Percentiles rank a stretch among this genome's conserved stretches.
Evolutionary conservation across 2,888 invertebrate genomes (phyloP).

Genomic region (Stenodema calcarata): DNA sequence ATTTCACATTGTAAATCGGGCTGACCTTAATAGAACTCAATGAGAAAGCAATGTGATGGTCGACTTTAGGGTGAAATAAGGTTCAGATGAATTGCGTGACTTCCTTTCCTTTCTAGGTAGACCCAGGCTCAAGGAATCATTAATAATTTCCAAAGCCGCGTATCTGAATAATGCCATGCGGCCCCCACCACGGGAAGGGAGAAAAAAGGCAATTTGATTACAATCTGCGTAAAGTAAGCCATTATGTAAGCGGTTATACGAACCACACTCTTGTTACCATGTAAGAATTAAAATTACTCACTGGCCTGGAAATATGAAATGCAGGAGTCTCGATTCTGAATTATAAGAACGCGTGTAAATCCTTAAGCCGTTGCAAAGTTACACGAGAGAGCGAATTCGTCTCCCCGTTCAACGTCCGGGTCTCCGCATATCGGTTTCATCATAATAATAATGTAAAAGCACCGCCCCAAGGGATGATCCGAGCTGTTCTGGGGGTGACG

Average conservation of each 20-base stretch:
- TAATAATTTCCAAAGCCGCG: not conserved
- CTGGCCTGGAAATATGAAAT: not conserved
- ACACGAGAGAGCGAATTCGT: not conserved
- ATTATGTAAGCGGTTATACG: conserved; percentile 14
- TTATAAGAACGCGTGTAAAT: not conserved
- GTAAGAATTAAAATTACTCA: not conserved
- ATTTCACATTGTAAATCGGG: not conserved
- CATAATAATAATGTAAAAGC: not conserved
- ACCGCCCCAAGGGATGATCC: not conserved
- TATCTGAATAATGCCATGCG: not conserved
- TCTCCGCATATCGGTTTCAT: not conserved
- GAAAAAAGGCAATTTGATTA: conserved; percentile 22
- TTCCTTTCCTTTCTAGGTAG: not conserved
- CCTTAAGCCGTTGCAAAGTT: not conserved
- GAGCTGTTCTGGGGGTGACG: not conserved
- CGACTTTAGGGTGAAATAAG: not conserved
- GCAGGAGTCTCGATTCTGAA: not conserved
- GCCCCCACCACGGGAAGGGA: not conserved
- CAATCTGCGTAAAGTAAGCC: conserved; percentile 23
- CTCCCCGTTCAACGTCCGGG: not conserved
- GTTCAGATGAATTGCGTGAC: not conserved
- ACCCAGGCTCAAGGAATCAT: not conserved
- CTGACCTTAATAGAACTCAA: not conserved
- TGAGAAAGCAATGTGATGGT: not conserved
- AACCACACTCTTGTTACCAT: not conserved